Conservation (phyloP, 2,888 invertebrate species). For the Drosophila kuntzei region DNA sequence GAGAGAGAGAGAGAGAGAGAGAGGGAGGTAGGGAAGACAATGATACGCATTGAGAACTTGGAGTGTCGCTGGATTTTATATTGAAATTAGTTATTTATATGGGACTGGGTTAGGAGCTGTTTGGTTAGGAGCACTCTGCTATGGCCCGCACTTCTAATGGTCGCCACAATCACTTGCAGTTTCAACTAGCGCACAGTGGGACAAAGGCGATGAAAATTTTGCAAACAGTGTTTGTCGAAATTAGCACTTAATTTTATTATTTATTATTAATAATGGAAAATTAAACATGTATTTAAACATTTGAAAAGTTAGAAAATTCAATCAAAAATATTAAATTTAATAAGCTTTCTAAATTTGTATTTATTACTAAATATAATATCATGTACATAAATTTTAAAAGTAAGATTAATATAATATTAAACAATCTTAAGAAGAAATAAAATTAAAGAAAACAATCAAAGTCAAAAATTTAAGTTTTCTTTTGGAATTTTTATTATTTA, state of each 20-base stretch:
- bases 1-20: background rate
- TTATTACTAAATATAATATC: too few species aligned
- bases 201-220: background rate
- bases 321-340: too few species aligned
- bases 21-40: constrained; percentile 14
- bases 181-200: constrained; percentile 58
- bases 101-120: constrained; percentile 51
- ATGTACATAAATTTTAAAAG: too few species aligned
- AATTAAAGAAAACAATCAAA: too few species aligned
- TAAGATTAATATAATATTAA: too few species aligned
- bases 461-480: too few species aligned
- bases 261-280: background rate
- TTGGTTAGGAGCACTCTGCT: constrained; percentile 40
- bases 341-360: too few species aligned
- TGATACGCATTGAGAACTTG: constrained; percentile 39
- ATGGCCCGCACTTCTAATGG: constrained; percentile 51
- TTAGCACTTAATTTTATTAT: background rate
- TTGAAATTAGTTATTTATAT: constrained; percentile 49
- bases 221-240: background rate
- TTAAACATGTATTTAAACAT: background rate
- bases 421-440: too few species aligned
- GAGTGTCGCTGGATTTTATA: constrained; percentile 50
- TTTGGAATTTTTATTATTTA: too few species aligned
- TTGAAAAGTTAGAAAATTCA: too few species aligned
- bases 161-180: constrained; percentile 69